Percentiles rank a stretch among this genome's conserved stretches.
Conservation (phyloP, 1,140 invertebrate species). For the Thalassaphorura encarpata region DNA sequence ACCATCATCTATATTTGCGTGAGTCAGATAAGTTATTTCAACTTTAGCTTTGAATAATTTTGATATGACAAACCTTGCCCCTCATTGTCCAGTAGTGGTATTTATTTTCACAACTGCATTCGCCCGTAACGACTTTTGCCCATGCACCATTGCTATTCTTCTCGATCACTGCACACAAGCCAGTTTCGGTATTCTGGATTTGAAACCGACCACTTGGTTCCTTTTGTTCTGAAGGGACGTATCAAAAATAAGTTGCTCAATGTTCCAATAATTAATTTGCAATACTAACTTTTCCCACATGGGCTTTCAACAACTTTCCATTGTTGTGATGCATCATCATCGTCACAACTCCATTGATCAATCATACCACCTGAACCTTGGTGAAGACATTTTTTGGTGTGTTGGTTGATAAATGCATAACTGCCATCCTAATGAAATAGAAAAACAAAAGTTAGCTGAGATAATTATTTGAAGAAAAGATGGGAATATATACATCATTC, state of each 20-base stretch:
- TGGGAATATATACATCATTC: not conserved
- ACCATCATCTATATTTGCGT: not conserved
- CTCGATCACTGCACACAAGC: not conserved
- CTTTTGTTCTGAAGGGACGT: not conserved
- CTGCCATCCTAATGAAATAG: too few relatives aligned
- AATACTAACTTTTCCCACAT: not conserved
- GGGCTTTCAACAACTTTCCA: not conserved
- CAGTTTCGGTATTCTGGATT: not conserved
- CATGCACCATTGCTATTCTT: not conserved
- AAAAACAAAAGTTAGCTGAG: too few relatives aligned
- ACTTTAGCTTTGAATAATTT: not conserved
- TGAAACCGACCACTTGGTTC: not conserved
- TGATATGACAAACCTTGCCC: not conserved
- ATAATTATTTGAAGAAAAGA: too few relatives aligned
- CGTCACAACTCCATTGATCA: not conserved
- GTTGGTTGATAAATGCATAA: not conserved
- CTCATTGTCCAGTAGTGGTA: not conserved
- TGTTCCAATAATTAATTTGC: too few relatives aligned
- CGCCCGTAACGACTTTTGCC: not conserved
- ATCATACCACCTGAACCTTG: not conserved
- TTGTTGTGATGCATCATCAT: not conserved
- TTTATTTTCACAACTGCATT: not conserved
- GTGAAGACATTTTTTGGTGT: not conserved
- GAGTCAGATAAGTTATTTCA: not conserved
- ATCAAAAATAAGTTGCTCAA: too few relatives aligned